Evolutionary conservation across 2,797 vertebrate species (phyloP).

Genomic region (Dallia pectoralis): DNA sequence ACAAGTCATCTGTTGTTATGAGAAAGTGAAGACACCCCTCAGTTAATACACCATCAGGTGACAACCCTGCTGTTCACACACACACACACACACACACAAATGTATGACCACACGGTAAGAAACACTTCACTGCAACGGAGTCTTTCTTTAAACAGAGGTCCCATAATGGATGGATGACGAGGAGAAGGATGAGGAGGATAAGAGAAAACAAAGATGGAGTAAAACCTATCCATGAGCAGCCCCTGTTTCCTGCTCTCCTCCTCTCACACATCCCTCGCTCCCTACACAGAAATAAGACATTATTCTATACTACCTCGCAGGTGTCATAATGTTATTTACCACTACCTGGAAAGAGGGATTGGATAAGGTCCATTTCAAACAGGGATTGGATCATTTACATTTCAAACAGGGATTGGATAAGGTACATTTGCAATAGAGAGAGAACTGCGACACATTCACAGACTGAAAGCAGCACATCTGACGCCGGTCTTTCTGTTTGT

Average conservation of each 20-base stretch:
- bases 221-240: slow-evolving; percentile 34
- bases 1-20: slow-evolving; percentile 67
- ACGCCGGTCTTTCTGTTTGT: slow-evolving; percentile 40
- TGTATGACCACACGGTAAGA: slow-evolving; percentile 13
- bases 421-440: background rate
- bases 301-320: slow-evolving; percentile 56
- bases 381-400: background rate
- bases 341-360: slow-evolving; percentile 50
- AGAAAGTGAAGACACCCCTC: slow-evolving; percentile 63
- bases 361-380: slow-evolving; percentile 39
- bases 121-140: slow-evolving; percentile 60
- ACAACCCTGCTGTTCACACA: slow-evolving; percentile 60
- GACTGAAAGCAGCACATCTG: slow-evolving; percentile 42
- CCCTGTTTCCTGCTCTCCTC: background rate
- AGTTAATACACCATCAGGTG: slow-evolving; percentile 63
- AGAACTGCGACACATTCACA: slow-evolving; percentile 1
- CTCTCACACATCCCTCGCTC: slow-evolving; percentile 2
- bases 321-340: slow-evolving; percentile 51
- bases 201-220: slow-evolving; percentile 48
- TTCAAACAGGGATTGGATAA: background rate
- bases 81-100: background rate
- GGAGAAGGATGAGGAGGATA: slow-evolving; percentile 52
- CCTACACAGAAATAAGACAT: slow-evolving; percentile 55
- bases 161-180: slow-evolving; percentile 52
- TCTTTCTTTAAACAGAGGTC: slow-evolving; percentile 55